Evolutionary conservation across 2,888 invertebrate species (phyloP).

Genomic region (Opisthograptis luteolata): DNA sequence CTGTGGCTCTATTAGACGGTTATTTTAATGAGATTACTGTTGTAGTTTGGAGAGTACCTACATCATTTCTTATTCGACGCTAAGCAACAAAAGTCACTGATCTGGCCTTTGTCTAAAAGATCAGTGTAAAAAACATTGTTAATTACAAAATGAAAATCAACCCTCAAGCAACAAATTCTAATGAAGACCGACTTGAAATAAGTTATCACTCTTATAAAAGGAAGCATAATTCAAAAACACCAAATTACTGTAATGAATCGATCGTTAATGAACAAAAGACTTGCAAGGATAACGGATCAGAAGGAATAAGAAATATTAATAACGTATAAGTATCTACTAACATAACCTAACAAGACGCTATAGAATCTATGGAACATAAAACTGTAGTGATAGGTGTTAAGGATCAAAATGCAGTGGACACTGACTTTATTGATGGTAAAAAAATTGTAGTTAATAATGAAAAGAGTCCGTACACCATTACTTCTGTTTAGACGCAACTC

Average conservation of each 20-base stretch:
- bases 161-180: slow-evolving; percentile 14
- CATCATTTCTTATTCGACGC: no score
- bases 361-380: background rate
- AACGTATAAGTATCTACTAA: slow-evolving; percentile 25
- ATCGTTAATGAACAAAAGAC: slow-evolving; percentile 41
- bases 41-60: background rate
- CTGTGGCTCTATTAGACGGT: slow-evolving; percentile 23
- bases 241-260: slow-evolving; percentile 44
- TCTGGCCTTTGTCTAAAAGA: no score
- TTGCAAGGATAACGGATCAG: slow-evolving; percentile 48
- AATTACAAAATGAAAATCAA: slow-evolving; percentile 6
- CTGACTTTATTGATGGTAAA: slow-evolving; percentile 1
- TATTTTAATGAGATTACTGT: slow-evolving; percentile 8
- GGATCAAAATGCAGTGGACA: slow-evolving; percentile 12
- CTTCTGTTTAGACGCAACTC: slow-evolving; percentile 45
- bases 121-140: no score
- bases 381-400: slow-evolving; percentile 23
- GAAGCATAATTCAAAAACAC: slow-evolving; percentile 20
- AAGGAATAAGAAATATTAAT: slow-evolving; percentile 64
- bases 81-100: no score
- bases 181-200: slow-evolving; percentile 14
- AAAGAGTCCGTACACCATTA: slow-evolving; percentile 63
- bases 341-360: background rate
- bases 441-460: slow-evolving; percentile 59
- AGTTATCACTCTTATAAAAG: slow-evolving; percentile 11